Evolutionary conservation across 2,888 invertebrate genomes (phyloP).

Genomic region (Pogonocherus hispidulus): DNA sequence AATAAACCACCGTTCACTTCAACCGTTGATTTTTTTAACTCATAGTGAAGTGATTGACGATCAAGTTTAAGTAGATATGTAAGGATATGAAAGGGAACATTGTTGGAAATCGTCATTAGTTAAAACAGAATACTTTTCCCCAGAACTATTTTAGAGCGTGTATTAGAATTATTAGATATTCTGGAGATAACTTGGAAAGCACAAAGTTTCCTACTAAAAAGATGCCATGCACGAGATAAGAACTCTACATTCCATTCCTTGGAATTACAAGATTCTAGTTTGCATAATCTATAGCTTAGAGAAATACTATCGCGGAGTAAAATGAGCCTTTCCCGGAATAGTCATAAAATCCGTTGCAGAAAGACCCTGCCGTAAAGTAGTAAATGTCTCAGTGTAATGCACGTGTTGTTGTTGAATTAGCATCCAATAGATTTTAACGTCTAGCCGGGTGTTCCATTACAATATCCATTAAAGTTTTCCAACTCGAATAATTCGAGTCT

Average conservation of each 20-base stretch:
- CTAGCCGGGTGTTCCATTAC: not conserved
- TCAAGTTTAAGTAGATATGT: too few relatives aligned
- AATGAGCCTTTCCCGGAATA: not conserved
- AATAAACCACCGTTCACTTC: too few relatives aligned
- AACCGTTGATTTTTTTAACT: too few relatives aligned
- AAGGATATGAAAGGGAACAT: too few relatives aligned
- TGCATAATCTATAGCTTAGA: not conserved
- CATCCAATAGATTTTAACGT: conserved; percentile 4
- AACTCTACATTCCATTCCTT: not conserved
- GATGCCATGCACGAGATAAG: too few relatives aligned
- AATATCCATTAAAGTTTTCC: conserved; percentile 17
- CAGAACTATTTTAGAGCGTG: too few relatives aligned
- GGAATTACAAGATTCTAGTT: not conserved
- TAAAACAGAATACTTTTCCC: too few relatives aligned
- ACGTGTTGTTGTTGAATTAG: conserved; percentile 14
- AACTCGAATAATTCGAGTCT: conserved; percentile 2
- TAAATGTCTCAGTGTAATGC: conserved; percentile 2
- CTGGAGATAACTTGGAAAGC: too few relatives aligned
- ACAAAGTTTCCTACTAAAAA: too few relatives aligned
- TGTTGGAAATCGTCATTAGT: too few relatives aligned
- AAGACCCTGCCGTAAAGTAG: not conserved
- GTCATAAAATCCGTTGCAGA: not conserved
- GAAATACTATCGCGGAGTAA: not conserved
- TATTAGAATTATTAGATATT: too few relatives aligned
- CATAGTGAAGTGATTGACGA: too few relatives aligned